Evolutionary conservation across 2,888 invertebrate genomes (phyloP).

Genomic region (Meloe dianella): DNA sequence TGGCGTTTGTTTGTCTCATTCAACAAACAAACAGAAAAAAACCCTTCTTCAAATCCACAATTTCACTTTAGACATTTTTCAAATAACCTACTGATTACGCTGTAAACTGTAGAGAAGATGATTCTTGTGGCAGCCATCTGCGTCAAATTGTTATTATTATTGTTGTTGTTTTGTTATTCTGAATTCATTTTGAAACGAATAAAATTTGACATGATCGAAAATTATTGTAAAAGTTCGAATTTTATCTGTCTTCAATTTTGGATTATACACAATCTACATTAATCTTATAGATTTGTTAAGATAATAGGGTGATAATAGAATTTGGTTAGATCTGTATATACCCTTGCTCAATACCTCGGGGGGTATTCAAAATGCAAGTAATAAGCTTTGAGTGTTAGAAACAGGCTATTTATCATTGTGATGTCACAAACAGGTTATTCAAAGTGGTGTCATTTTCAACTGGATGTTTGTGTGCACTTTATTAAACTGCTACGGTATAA

Average conservation of each 20-base stretch:
- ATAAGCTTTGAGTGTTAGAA: conserved; percentile 30
- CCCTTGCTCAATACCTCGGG: conserved; percentile 4
- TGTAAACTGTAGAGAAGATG: background rate
- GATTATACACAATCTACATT: background rate
- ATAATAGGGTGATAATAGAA: conserved; percentile 9
- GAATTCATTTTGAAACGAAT: background rate
- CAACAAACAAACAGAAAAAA: no score
- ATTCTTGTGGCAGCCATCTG: background rate
- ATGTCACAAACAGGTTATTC: conserved; percentile 41
- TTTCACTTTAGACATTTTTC: background rate
- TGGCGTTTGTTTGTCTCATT: conserved; percentile 11
- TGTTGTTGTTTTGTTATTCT: background rate
- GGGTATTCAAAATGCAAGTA: conserved; percentile 27
- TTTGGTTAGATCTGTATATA: conserved; percentile 3
- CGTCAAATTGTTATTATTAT: background rate
- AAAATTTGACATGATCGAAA: background rate
- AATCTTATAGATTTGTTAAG: background rate
- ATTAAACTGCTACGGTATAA: conserved; percentile 29
- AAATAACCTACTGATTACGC: background rate
- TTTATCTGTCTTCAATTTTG: background rate
- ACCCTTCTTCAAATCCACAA: background rate
- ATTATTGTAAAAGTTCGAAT: background rate
- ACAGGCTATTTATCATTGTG: conserved; percentile 39
- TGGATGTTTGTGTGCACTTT: conserved; percentile 29
- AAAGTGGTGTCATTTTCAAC: conserved; percentile 39